phyloP scores from a whole-genome alignment of 1,140 invertebrate species.

The Aethina tumida region DNA sequence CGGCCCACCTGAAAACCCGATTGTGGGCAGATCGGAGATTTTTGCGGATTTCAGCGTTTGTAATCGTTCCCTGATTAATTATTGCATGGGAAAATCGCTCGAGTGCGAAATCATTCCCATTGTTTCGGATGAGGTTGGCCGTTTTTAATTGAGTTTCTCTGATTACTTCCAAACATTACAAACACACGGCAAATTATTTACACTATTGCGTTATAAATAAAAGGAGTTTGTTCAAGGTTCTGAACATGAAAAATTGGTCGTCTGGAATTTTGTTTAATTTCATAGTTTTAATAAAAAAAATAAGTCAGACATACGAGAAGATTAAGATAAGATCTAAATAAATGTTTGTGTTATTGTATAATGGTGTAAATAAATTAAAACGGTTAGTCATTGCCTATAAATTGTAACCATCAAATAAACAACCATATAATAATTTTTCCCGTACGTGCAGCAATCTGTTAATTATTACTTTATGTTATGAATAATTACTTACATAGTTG shows the following conservation, averaged over 20 bases:
- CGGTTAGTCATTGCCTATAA: no score
- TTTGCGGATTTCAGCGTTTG: conserved; percentile 11
- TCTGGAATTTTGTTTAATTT: neutral
- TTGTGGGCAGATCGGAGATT: conserved; percentile 11
- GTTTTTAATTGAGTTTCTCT: conserved; percentile 1
- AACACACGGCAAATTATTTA: no score
- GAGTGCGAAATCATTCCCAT: conserved; percentile 1
- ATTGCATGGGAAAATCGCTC: conserved; percentile 14
- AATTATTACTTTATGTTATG: no score
- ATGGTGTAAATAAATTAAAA: no score
- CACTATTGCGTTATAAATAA: neutral
- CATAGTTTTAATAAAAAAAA: no score
- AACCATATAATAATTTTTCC: no score
- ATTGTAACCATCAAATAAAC: no score
- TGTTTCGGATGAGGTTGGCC: neutral
- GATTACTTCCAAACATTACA: conserved; percentile 4
- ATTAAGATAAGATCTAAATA: no score
- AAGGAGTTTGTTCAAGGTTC: conserved; percentile 4
- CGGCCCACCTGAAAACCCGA: conserved; percentile 9
- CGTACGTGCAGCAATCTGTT: no score
- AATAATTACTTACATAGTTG: no score
- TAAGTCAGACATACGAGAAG: no score
- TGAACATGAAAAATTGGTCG: neutral
- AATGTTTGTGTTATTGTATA: no score
- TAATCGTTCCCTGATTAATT: conserved; percentile 14